These are phyloP conservation scores for Chalcosyrphus nemorum DNA, from an alignment of 2,888 invertebrate species.

Conservation along the genomic window DNA sequence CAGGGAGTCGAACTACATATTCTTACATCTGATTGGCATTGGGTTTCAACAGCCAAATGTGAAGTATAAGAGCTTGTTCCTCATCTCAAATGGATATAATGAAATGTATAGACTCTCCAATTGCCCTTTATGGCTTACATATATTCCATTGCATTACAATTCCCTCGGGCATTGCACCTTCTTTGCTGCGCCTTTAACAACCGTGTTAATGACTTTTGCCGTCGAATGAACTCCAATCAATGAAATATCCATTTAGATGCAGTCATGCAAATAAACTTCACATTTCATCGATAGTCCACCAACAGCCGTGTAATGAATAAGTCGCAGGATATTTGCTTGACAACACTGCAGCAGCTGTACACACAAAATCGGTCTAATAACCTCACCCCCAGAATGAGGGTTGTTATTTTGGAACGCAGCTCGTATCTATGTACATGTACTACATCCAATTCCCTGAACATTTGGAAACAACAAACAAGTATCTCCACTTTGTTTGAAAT, in stretches of 20 bases:
- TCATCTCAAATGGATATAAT: too few relatives aligned
- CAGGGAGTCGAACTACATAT: too few relatives aligned
- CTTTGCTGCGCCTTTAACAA: neutral
- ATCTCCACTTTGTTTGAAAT: constrained; percentile 9
- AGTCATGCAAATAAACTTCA: neutral
- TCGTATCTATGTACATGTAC: neutral
- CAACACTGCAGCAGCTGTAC: neutral
- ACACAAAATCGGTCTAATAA: neutral
- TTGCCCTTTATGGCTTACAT: too few relatives aligned
- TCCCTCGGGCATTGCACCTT: neutral
- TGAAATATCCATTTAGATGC: neutral
- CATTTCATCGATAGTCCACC: neutral
- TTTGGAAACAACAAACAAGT: constrained; percentile 1
- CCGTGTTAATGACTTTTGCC: neutral
- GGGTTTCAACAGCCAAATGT: too few relatives aligned
- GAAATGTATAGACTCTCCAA: too few relatives aligned
- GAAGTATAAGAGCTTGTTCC: too few relatives aligned
- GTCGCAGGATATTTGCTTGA: neutral
- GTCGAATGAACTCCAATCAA: neutral
- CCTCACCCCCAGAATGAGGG: neutral
- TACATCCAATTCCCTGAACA: neutral
- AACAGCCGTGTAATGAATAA: neutral
- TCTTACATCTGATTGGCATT: too few relatives aligned
- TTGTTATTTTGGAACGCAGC: neutral
- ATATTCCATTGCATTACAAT: too few relatives aligned